Evolutionary conservation across 2,888 invertebrate species (phyloP), one percentile per base, ranked within the genome.

Genomic region (Clusia tigrina): DNA sequence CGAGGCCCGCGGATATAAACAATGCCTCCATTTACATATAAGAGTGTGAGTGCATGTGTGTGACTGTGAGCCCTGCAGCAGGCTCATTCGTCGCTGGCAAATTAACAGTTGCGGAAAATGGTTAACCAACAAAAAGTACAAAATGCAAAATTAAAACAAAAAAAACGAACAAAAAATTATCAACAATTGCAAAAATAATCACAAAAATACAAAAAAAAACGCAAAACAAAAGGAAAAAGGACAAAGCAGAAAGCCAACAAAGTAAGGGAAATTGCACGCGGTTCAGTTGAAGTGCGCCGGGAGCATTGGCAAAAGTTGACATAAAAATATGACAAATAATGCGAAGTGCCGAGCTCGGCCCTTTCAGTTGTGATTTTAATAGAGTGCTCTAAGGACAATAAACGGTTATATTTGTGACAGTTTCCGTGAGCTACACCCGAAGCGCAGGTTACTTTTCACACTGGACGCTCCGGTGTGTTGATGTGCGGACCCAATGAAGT

Each of bases 51-150:
- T 32, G 17, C 38, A 24, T 18, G 23, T 17, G 38, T 15, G 22
- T 23, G 51, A 26, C 15, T 58, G 48, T 51, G 51, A 48, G n/a
- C 24, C 15, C 0, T 12, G 37, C 18, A 17, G 48, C 17, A 26
- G 46, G 58, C 56, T 24, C 6, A 46, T 54, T 20, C 6, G 61
- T 65, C 64, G 67, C 65, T 71, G 68, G 68, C 67, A 71, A 73
- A 73, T 73, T 73, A 73, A 71, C 70, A 70, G 69, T 71, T 71
- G 71, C 67, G 73, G 73, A 67, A 70, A 69, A 71, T 70, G 70
- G 70, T 71, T 69, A 66, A 73, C 73, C 71, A 65, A 70, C 69
- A 73, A 72, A 68, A 65, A 67, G 64, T 58, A 48, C 26, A 58
- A 18, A 20, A 22, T 3, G 32, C 24, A 57, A 48, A n/a, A n/a